These are phyloP conservation scores for Clepsis dumicolana DNA, from an alignment of 2,888 invertebrate species.

Conservation along the genomic window DNA sequence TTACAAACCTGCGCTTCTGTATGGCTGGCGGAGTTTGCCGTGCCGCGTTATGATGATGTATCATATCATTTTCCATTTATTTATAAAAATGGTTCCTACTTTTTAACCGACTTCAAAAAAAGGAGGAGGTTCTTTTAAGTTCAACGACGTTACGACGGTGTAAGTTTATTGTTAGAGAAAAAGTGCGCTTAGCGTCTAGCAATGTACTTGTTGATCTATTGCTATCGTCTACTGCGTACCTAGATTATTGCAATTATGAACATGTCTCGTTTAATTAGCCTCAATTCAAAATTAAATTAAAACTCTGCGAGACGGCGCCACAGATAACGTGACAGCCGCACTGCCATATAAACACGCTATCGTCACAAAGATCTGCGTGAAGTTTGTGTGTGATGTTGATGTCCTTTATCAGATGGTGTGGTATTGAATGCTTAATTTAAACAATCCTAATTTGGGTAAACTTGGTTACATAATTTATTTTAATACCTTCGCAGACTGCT, in stretches of 20 bases:
- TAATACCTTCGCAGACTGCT: conserved; percentile 10
- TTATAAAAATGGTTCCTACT: too few species aligned
- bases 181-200: too few species aligned
- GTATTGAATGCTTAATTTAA: conserved; percentile 22
- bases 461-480: conserved; percentile 11
- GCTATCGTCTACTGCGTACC: not conserved
- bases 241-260: not conserved
- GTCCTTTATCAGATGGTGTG: conserved; percentile 26
- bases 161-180: too few species aligned
- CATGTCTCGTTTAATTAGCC: not conserved
- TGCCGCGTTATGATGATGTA: too few species aligned
- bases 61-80: too few species aligned
- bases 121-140: too few species aligned
- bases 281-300: not conserved
- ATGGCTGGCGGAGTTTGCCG: not conserved
- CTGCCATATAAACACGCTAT: conserved; percentile 22
- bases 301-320: conserved; percentile 17
- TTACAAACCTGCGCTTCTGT: not conserved
- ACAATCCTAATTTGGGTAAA: not conserved
- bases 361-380: conserved; percentile 18
- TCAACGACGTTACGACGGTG: too few species aligned
- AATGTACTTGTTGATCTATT: too few species aligned
- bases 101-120: too few species aligned
- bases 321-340: conserved; percentile 16
- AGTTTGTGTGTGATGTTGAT: conserved; percentile 29